Evolutionary conservation across 2,888 invertebrate species (phyloP).

Genomic region (Caradrina kadenii): DNA sequence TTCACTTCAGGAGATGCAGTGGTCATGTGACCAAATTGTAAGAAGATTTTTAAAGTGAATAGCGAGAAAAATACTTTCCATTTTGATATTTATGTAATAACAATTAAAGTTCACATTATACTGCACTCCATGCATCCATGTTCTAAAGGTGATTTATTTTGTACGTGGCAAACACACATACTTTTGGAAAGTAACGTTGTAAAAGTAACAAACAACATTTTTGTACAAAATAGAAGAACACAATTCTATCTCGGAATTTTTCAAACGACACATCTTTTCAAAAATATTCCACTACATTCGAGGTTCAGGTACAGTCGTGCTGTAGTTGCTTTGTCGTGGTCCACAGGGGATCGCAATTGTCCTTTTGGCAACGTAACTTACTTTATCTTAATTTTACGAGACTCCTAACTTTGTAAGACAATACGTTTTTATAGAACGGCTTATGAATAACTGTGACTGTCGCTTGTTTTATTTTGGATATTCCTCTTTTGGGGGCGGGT

Average conservation of each 20-base stretch:
- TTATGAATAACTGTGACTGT: too few species aligned
- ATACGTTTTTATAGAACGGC: not conserved
- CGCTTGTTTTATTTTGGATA: too few species aligned
- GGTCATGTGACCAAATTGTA: too few species aligned
- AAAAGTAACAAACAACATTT: conserved; percentile 28
- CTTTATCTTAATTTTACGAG: conserved; percentile 37
- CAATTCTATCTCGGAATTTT: conserved; percentile 34
- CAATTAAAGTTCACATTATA: not conserved
- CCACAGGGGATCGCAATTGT: conserved; percentile 42
- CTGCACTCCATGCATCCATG: conserved; percentile 2
- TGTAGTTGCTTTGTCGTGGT: conserved; percentile 28
- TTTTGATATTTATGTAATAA: not conserved
- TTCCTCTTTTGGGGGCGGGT: too few species aligned
- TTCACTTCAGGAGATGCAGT: too few species aligned
- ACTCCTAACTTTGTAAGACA: not conserved
- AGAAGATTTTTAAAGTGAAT: not conserved
- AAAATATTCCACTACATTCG: conserved; percentile 32
- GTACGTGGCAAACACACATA: conserved; percentile 24
- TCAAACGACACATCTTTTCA: conserved; percentile 42
- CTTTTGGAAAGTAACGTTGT: conserved; percentile 15
- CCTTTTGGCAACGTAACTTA: conserved; percentile 29
- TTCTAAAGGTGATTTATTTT: conserved; percentile 4
- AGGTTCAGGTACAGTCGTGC: conserved; percentile 18
- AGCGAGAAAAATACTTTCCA: not conserved
- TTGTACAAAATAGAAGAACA: conserved; percentile 35